Evolutionary conservation across 2,113 vertebrate species (phyloP), one percentile per base, ranked within the genome.

Genomic region (Plecturocebus donacophilus): DNA sequence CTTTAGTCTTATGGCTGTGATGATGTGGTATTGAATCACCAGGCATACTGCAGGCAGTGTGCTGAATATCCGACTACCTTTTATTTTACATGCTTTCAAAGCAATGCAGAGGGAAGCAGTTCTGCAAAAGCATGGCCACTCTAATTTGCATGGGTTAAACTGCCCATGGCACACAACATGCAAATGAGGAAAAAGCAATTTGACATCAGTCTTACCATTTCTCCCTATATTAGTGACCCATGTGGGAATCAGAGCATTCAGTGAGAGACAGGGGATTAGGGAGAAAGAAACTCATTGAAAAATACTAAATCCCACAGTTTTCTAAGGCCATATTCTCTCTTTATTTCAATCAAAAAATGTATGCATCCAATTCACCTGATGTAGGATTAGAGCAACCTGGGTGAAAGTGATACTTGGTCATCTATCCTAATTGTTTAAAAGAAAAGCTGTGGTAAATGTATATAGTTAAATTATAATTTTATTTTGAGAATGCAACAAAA

Each of bases 171-270:
- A 98, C 97, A 97, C 98, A 98, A 98, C 99, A 99, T 99, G 99
- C 99, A 99, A 97, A 98, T 95, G 98, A 98, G 98, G 98, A 98
- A 98, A 98, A 98, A 98, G 98, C 98, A 98, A 98, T 96, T 97
- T 91, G 98, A 98, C 95, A 96, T 98, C 97, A 98, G 97, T 99
- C 99, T 99, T 99, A 99, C 99, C 99, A 99, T 99, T 99, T 99
- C 99, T 98, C 99, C 99, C 99, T 99, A 99, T 97, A 98, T 99
- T 99, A 99, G 98, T 98, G 99, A 99, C 98, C 99, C 98, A 98
- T 98, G 98, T 98, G 98, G 98, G 97, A 98, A 98, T 98, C 99
- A 99, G 98, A 98, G 98, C 98, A 99, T 98, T 99, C 97, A 98
- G 98, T 99, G 98, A 99, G 98, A 99, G 98, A 98, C 98, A 98